Evolutionary conservation across 2,797 vertebrate genomes (phyloP).

Genomic region (Sebastes dallii): DNA sequence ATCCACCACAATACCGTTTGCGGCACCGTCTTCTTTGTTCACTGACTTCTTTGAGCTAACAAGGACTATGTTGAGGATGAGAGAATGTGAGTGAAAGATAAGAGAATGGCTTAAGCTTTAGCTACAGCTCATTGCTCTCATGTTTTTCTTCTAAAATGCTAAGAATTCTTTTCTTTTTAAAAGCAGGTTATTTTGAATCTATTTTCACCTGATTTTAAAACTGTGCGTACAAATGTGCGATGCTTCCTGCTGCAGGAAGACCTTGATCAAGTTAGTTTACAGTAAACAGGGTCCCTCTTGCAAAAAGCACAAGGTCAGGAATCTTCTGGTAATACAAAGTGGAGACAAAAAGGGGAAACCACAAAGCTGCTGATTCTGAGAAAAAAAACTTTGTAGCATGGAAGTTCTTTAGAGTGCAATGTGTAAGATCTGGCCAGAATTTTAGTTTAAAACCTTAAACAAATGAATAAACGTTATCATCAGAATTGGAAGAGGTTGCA

Average conservation of each 20-base stretch:
- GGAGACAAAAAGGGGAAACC: background rate
- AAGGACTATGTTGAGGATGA: background rate
- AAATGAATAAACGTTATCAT: too few species aligned
- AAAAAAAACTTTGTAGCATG: too few species aligned
- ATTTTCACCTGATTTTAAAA: background rate
- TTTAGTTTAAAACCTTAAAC: too few species aligned
- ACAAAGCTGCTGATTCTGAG: too few species aligned
- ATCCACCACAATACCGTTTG: slow-evolving; percentile 28
- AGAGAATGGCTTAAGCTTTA: slow-evolving; percentile 26
- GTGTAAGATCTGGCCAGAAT: too few species aligned
- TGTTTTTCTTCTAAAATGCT: background rate
- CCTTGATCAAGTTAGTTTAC: background rate
- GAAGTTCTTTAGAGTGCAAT: background rate
- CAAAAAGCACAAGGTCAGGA: background rate
- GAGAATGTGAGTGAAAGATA: slow-evolving; percentile 31
- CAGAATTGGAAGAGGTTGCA: too few species aligned
- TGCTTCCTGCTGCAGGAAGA: background rate
- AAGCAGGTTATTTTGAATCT: background rate
- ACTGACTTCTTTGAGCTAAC: slow-evolving; percentile 22
- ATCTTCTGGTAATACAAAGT: background rate
- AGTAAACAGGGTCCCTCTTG: background rate
- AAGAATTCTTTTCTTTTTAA: background rate
- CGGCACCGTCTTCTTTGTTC: slow-evolving; percentile 31
- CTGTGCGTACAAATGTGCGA: background rate
- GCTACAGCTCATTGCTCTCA: background rate